A percentile compares a stretch with the other conserved stretches of the same genome.
Evolutionary conservation across 1,140 invertebrate species (phyloP).

Genomic region (Psilanteris sp.): DNA sequence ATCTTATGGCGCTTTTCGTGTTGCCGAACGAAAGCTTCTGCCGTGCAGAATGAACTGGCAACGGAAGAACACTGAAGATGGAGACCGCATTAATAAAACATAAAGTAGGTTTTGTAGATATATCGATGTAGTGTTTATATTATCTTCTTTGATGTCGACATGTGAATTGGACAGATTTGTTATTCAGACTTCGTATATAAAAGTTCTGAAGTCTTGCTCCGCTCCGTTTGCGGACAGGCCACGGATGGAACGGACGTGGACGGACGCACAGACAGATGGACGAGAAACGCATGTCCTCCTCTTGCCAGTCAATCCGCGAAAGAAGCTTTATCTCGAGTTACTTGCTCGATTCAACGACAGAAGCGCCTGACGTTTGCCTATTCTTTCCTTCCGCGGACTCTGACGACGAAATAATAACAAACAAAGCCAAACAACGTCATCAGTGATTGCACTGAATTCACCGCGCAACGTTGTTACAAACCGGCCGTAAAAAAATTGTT

Average conservation of each 20-base stretch:
- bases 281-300: slow-evolving; percentile 59
- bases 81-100: slow-evolving; percentile 80
- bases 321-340: slow-evolving; percentile 63
- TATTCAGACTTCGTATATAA: slow-evolving; percentile 80
- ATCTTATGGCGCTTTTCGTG: slow-evolving; percentile 42
- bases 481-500: too few species aligned
- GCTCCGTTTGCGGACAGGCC: slow-evolving; percentile 76
- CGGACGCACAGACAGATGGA: slow-evolving; percentile 66
- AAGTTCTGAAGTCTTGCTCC: slow-evolving; percentile 80
- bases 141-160: slow-evolving; percentile 81
- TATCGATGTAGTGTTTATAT: slow-evolving; percentile 81
- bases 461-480: too few species aligned
- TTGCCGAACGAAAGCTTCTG: slow-evolving; percentile 28
- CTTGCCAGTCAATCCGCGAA: slow-evolving; percentile 61
- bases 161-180: slow-evolving; percentile 81
- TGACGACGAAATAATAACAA: slow-evolving; percentile 9
- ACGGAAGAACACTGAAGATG: slow-evolving; percentile 54
- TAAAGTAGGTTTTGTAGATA: slow-evolving; percentile 79
- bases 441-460: too few species aligned
- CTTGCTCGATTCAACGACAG: slow-evolving; percentile 48
- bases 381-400: slow-evolving; percentile 3
- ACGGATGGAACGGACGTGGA: slow-evolving; percentile 67
- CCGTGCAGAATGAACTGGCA: slow-evolving; percentile 32
- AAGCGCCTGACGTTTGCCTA: slow-evolving; percentile 25
- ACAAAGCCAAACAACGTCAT: not conserved